Percentiles rank a stretch among this genome's conserved stretches.
phyloP scores from a whole-genome alignment of 2,113 vertebrate species.

The Nothoprocta pentlandii region DNA sequence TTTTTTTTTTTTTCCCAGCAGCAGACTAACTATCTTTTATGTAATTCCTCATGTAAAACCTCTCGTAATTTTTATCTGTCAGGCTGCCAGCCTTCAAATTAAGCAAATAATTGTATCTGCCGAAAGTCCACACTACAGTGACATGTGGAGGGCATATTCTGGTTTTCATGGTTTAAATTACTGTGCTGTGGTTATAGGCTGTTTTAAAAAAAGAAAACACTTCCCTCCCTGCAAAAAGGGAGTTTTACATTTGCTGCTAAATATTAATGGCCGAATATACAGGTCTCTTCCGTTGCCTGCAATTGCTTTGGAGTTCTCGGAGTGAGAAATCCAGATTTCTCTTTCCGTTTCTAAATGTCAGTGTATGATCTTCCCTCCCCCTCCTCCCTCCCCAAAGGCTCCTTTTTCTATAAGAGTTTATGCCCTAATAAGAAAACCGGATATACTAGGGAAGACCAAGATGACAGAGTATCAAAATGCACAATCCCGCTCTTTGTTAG shows the following conservation, averaged over 20 bases:
- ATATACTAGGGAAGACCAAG: slow-evolving; percentile 52
- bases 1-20: neutral
- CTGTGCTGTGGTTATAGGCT: neutral
- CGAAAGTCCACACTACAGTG: neutral
- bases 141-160: neutral
- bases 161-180: neutral
- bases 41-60: neutral
- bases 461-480: slow-evolving; percentile 48
- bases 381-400: slow-evolving; percentile 25
- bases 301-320: slow-evolving; percentile 15
- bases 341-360: slow-evolving; percentile 51
- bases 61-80: neutral
- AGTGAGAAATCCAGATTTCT: neutral
- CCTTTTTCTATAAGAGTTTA: slow-evolving; percentile 34
- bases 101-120: neutral
- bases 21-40: neutral
- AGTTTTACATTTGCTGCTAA: neutral
- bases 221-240: neutral
- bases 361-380: slow-evolving; percentile 13
- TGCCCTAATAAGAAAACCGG: slow-evolving; percentile 62
- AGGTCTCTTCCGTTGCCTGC: neutral
- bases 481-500: slow-evolving; percentile 68
- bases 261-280: neutral
- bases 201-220: neutral
- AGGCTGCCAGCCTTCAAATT: neutral